Evolutionary conservation across 2,888 invertebrate species (phyloP).

Genomic region (Tromatobia lineatoria): DNA sequence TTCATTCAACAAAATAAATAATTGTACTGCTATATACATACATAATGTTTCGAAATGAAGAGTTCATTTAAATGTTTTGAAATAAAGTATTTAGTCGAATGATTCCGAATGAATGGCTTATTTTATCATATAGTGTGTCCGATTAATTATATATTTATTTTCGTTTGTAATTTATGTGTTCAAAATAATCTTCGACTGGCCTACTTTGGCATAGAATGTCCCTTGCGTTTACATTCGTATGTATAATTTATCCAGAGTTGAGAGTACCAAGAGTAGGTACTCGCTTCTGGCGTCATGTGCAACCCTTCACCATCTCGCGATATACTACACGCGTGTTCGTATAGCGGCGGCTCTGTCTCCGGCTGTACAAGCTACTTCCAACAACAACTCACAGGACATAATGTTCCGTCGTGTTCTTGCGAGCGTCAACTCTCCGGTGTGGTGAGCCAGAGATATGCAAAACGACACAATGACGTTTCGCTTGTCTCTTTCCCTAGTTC

Average conservation of each 20-base stretch:
- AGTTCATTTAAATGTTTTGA: too few relatives aligned
- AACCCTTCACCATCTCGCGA: conserved; percentile 39
- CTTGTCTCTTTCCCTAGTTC: conserved; percentile 17
- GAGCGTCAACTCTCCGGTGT: conserved; percentile 27
- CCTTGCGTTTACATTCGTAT: conserved; percentile 28
- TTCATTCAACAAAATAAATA: too few relatives aligned
- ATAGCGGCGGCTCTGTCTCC: neutral
- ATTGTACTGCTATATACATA: too few relatives aligned
- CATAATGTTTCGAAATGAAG: too few relatives aligned
- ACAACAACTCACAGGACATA: conserved; percentile 44
- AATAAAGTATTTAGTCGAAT: too few relatives aligned
- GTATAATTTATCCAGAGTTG: conserved; percentile 57
- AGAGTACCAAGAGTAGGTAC: conserved; percentile 52
- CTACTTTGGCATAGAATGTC: too few relatives aligned
- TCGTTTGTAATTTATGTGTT: too few relatives aligned
- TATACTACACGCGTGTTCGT: conserved; percentile 4
- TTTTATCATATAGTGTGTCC: too few relatives aligned
- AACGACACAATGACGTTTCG: conserved; percentile 53
- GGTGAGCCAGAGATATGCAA: conserved; percentile 46
- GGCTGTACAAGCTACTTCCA: conserved; percentile 32
- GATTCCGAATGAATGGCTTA: too few relatives aligned
- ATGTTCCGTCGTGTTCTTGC: conserved; percentile 23
- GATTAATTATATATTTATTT: too few relatives aligned
- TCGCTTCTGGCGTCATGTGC: conserved; percentile 42
- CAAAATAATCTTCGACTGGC: neutral